Conservation (phyloP, 2,888 invertebrate species). For the Apodemia zela region DNA sequence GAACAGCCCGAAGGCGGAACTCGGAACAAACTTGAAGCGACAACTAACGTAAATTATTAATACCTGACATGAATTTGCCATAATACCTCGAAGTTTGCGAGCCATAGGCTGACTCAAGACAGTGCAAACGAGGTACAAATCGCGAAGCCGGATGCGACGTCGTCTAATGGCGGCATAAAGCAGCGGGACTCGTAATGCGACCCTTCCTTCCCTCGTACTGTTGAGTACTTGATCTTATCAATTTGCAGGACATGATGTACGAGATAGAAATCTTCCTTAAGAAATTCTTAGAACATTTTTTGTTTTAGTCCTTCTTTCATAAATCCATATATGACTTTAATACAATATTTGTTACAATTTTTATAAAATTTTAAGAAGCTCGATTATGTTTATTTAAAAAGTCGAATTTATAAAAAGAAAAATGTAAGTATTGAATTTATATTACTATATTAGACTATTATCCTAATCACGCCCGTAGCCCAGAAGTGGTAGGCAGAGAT, state of each 20-base stretch:
- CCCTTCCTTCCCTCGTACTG: conserved; percentile 39
- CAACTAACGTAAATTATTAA: conserved; percentile 77
- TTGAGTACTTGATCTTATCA: conserved; percentile 50
- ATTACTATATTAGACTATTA: too few relatives aligned
- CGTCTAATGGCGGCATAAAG: conserved; percentile 61
- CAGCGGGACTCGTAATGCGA: conserved; percentile 54
- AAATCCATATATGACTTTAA: too few relatives aligned
- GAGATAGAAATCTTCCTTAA: conserved; percentile 42
- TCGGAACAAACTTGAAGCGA: conserved; percentile 54
- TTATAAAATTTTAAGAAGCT: too few relatives aligned
- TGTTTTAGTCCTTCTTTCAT: too few relatives aligned
- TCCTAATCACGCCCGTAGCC: too few relatives aligned
- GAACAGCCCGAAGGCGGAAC: conserved; percentile 32
- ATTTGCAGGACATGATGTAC: conserved; percentile 51
- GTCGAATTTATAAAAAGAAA: too few relatives aligned
- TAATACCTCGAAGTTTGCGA: conserved; percentile 63
- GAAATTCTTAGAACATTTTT: conserved; percentile 26
- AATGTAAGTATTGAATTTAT: too few relatives aligned
- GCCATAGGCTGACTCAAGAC: conserved; percentile 55
- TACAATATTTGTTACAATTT: too few relatives aligned
- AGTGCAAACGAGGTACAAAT: conserved; percentile 68
- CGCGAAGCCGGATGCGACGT: conserved; percentile 55
- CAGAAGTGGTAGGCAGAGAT: too few relatives aligned
- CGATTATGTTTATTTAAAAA: too few relatives aligned
- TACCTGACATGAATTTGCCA: conserved; percentile 80